Conservation (phyloP, 1,140 invertebrate species). For the Geopemphigus sp. region DNA sequence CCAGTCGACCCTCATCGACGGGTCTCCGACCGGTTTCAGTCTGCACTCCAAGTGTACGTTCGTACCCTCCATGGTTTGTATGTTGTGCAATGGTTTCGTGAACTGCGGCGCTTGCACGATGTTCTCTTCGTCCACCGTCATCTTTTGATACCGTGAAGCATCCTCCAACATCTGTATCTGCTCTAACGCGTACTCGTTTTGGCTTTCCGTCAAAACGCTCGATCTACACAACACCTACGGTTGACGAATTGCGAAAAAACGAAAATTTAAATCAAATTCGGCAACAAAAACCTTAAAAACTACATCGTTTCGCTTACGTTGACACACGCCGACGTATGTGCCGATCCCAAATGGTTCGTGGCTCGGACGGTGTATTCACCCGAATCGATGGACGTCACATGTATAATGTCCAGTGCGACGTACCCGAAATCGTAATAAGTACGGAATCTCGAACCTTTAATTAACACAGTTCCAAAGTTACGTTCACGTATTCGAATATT, state of each 20-base stretch:
- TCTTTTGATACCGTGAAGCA: constrained; percentile 69
- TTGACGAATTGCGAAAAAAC: constrained; percentile 10
- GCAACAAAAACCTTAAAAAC: background rate
- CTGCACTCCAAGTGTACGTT: constrained; percentile 92
- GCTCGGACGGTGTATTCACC: constrained; percentile 91
- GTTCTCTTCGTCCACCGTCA: constrained; percentile 72
- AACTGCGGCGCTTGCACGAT: constrained; percentile 82
- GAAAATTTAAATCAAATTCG: background rate
- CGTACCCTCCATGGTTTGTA: constrained; percentile 86
- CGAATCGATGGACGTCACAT: constrained; percentile 81
- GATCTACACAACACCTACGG: constrained; percentile 68
- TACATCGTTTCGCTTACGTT: constrained; percentile 59
- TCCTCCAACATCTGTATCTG: constrained; percentile 94
- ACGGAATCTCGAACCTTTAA: constrained; percentile 73
- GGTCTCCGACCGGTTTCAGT: constrained; percentile 89
- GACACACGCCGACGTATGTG: constrained; percentile 86
- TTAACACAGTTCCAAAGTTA: constrained; percentile 2
- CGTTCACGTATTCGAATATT: background rate
- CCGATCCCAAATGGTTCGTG: constrained; percentile 87
- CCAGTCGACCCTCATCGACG: constrained; percentile 95
- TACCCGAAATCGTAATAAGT: constrained; percentile 96
- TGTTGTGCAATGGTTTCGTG: constrained; percentile 80
- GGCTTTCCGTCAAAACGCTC: constrained; percentile 88
- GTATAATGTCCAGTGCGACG: constrained; percentile 85
- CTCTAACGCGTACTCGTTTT: constrained; percentile 91